phyloP scores from a whole-genome alignment of 1,140 invertebrate genomes.

The Lysiphlebus fabarum region DNA sequence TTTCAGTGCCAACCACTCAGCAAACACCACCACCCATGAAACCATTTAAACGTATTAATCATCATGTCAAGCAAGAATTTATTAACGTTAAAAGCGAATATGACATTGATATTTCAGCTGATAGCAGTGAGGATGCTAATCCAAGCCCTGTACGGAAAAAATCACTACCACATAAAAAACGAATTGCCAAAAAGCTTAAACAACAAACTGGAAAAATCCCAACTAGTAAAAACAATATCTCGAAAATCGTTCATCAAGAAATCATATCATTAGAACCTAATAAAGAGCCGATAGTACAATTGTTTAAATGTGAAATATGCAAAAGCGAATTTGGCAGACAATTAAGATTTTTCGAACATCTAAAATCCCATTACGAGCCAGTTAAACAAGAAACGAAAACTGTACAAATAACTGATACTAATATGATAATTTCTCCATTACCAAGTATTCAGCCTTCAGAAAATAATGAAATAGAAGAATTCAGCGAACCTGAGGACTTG shows the following conservation, averaged over 20 bases:
- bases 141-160: conserved; percentile 48
- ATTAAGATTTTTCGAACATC: conserved; percentile 75
- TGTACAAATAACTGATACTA: conserved; percentile 45
- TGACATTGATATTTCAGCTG: conserved; percentile 44
- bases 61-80: conserved; percentile 48
- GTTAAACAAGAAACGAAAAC: conserved; percentile 51
- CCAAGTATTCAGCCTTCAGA: conserved; percentile 39
- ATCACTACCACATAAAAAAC: conserved; percentile 58
- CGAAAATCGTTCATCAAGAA: conserved; percentile 20
- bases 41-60: conserved; percentile 41
- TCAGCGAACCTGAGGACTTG: conserved; percentile 78
- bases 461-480: conserved; percentile 61
- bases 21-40: conserved; percentile 34
- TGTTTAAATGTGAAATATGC: conserved; percentile 69
- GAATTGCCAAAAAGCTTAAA: conserved; percentile 59
- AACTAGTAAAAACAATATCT: conserved; percentile 14
- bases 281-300: conserved; percentile 24
- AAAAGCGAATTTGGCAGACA: conserved; percentile 64
- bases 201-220: conserved; percentile 44
- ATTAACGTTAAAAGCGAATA: conserved; percentile 50
- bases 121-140: conserved; percentile 45
- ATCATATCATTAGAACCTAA: conserved; percentile 13
- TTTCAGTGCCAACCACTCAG: too few relatives aligned
- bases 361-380: conserved; percentile 78
- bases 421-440: conserved; percentile 39